phyloP scores from a whole-genome alignment of 1,140 invertebrate genomes.

The Caenorhabditis tropicalis region DNA sequence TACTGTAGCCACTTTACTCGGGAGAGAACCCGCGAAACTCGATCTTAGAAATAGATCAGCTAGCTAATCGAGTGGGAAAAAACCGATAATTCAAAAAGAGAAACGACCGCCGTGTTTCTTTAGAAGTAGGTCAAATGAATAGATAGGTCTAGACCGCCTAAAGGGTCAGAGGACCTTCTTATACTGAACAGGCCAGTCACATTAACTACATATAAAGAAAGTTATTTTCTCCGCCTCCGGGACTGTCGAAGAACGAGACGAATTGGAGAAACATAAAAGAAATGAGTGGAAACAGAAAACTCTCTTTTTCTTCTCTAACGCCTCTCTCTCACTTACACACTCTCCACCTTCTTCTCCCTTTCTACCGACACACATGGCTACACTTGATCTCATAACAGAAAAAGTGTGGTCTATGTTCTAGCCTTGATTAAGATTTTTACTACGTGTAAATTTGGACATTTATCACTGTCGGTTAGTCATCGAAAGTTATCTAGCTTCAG shows the following conservation, averaged over 20 bases:
- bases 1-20: no score
- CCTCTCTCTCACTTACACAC: not conserved
- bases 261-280: not conserved
- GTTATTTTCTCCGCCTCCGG: not conserved
- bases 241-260: not conserved
- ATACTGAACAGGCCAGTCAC: not conserved
- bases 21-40: no score
- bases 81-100: no score
- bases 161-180: no score
- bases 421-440: not conserved
- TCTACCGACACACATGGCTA: not conserved
- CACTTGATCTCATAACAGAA: not conserved
- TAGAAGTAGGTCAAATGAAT: no score
- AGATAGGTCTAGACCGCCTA: no score
- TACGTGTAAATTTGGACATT: not conserved
- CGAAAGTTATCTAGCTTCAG: no score
- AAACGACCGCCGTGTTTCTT: no score
- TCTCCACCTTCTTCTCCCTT: not conserved
- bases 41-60: no score
- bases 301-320: not conserved
- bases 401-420: slow-evolving; percentile 39
- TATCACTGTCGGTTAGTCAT: no score
- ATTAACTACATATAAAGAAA: not conserved
- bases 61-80: no score
- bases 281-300: no score